phyloP scores from a whole-genome alignment of 2,113 vertebrate species.

The Cacatua alba region DNA sequence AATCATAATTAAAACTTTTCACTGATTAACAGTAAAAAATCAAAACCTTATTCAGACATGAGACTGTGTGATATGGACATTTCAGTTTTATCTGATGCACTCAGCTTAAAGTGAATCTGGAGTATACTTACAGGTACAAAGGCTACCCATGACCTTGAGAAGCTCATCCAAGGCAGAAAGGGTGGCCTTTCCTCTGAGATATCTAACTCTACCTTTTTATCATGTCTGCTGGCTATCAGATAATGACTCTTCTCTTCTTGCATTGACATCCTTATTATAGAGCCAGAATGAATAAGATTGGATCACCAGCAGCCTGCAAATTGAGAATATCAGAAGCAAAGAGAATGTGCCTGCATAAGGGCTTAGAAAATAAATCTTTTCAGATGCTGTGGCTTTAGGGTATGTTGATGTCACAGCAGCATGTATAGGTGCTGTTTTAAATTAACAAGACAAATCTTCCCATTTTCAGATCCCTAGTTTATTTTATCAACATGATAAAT shows the following conservation, averaged over 20 bases:
- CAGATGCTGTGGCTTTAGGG: slow-evolving; percentile 37
- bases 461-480: slow-evolving; percentile 37
- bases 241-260: slow-evolving; percentile 27
- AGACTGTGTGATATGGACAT: not conserved
- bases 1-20: not conserved
- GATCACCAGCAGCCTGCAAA: slow-evolving; percentile 45
- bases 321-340: slow-evolving; percentile 51
- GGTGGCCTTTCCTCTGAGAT: not conserved
- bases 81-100: not conserved
- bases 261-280: slow-evolving; percentile 60
- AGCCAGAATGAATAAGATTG: slow-evolving; percentile 52
- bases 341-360: slow-evolving; percentile 14
- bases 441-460: slow-evolving; percentile 66
- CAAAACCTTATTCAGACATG: not conserved
- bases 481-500: slow-evolving; percentile 69
- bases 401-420: slow-evolving; percentile 59
- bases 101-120: not conserved
- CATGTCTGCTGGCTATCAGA: slow-evolving; percentile 23
- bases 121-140: not conserved
- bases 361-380: slow-evolving; percentile 69
- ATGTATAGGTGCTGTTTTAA: slow-evolving; percentile 60
- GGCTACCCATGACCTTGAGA: slow-evolving; percentile 51
- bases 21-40: not conserved
- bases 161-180: slow-evolving; percentile 7
- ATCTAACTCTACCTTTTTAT: slow-evolving; percentile 34